Percentiles rank a stretch among this genome's conserved stretches.
Conservation (phyloP, 2,797 vertebrate genomes). For the Tolypeutes matacus region DNA sequence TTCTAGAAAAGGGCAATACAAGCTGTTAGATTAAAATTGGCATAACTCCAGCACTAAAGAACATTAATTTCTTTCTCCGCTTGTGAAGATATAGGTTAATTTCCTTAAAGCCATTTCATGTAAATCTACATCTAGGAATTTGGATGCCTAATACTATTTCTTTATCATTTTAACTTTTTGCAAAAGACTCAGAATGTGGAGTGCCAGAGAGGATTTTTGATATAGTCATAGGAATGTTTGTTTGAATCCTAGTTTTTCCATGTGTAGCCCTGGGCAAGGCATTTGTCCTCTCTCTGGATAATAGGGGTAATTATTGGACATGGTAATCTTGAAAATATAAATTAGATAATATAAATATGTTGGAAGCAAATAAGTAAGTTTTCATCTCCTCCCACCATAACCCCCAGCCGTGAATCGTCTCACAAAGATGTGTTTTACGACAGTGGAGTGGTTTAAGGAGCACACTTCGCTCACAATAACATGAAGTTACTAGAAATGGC, state of each 20-base stretch:
- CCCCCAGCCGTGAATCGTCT: too few species aligned
- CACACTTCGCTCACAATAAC: neutral
- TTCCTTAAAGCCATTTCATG: neutral
- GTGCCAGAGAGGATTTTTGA: rapidly evolving
- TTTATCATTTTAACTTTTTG: neutral
- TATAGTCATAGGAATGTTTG: rapidly evolving
- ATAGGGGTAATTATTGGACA: neutral
- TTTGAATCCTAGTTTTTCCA: neutral
- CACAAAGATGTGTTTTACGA: too few species aligned
- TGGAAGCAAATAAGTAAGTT: neutral
- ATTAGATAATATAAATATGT: neutral
- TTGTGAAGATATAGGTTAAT: neutral
- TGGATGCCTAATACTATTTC: rapidly evolving
- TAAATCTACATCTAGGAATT: too few species aligned
- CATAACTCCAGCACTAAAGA: neutral
- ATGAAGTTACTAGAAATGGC: too few species aligned
- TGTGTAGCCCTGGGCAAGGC: neutral
- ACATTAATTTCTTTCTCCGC: neutral
- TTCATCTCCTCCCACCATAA: neutral
- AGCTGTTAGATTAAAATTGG: neutral
- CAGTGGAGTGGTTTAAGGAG: neutral
- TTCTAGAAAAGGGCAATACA: neutral
- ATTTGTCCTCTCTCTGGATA: neutral
- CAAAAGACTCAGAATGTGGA: neutral
- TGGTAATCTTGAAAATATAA: neutral